These are phyloP conservation scores for Melanchra persicariae DNA, from an alignment of 2,888 invertebrate genomes.

Conservation along the genomic window DNA sequence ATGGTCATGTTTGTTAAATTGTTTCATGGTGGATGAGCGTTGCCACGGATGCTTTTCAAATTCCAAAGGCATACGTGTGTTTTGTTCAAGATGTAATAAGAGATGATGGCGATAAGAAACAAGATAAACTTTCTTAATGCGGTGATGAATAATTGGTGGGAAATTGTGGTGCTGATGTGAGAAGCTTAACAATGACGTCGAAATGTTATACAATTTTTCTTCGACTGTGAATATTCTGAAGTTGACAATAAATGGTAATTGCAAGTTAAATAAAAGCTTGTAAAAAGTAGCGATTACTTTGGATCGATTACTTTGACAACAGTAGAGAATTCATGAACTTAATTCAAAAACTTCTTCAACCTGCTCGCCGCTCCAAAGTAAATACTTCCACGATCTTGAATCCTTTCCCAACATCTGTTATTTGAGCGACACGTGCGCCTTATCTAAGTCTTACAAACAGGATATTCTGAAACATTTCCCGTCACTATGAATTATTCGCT, in stretches of 20 bases:
- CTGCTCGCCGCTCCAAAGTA: background rate
- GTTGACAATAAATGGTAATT: no score
- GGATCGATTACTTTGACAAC: background rate
- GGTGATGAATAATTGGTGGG: slow-evolving; percentile 38
- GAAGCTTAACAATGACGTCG: slow-evolving; percentile 15
- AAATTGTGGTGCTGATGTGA: slow-evolving; percentile 22
- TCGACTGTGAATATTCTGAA: no score
- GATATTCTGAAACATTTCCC: slow-evolving; percentile 61
- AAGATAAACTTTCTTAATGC: slow-evolving; percentile 32
- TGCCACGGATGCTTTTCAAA: slow-evolving; percentile 72
- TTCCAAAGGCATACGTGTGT: slow-evolving; percentile 64
- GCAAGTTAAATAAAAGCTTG: no score
- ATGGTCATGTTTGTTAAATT: slow-evolving; percentile 82
- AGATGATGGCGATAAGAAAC: slow-evolving; percentile 31
- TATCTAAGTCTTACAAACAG: slow-evolving; percentile 32
- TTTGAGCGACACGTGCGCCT: slow-evolving; percentile 14
- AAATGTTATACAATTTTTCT: no score
- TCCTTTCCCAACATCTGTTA: slow-evolving; percentile 5
- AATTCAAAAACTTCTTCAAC: background rate
- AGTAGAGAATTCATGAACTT: background rate
- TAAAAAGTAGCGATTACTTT: no score
- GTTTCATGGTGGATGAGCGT: slow-evolving; percentile 82
- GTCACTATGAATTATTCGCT: slow-evolving; percentile 44
- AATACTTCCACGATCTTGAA: background rate
- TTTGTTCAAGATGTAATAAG: slow-evolving; percentile 53